These are phyloP conservation scores for Pardosa pseudoannulata DNA, from an alignment of 2,888 invertebrate genomes.

Conservation along the genomic window DNA sequence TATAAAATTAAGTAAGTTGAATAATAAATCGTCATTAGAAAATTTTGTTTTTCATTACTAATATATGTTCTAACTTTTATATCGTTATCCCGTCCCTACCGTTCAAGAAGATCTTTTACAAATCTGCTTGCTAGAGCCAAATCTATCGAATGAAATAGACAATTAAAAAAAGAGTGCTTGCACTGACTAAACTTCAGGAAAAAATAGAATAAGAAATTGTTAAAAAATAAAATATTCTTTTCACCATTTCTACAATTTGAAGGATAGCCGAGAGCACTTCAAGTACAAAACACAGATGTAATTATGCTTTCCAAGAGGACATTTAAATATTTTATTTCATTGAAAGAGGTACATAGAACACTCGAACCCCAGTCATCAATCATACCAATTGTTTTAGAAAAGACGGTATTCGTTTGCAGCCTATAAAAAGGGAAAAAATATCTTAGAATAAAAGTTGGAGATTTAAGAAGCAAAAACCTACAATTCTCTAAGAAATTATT, in stretches of 20 bases:
- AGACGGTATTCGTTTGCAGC: neutral
- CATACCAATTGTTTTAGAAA: constrained; percentile 19
- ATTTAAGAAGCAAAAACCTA: constrained; percentile 5
- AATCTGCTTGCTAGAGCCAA: neutral
- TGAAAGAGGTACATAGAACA: neutral
- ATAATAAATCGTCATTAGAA: neutral
- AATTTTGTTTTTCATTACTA: neutral
- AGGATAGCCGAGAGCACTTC: neutral
- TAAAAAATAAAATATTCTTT: constrained; percentile 3
- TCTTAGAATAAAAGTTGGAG: neutral
- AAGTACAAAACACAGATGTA: constrained; percentile 13
- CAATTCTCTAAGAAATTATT: constrained; percentile 5
- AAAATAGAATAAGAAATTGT: neutral
- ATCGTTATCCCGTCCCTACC: neutral
- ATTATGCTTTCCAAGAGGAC: neutral
- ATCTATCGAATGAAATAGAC: neutral
- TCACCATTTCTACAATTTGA: neutral
- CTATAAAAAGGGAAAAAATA: constrained; percentile 2
- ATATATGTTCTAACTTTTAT: neutral
- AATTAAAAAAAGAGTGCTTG: neutral
- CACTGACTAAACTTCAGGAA: neutral
- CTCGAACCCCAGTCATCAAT: constrained; percentile 3
- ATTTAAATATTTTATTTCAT: constrained; percentile 19
- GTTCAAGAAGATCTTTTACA: neutral
- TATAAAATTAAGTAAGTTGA: neutral